Percentiles rank a stretch among this genome's conserved stretches.
phyloP scores from a whole-genome alignment of 2,797 vertebrate species.

The Lophius americanus region DNA sequence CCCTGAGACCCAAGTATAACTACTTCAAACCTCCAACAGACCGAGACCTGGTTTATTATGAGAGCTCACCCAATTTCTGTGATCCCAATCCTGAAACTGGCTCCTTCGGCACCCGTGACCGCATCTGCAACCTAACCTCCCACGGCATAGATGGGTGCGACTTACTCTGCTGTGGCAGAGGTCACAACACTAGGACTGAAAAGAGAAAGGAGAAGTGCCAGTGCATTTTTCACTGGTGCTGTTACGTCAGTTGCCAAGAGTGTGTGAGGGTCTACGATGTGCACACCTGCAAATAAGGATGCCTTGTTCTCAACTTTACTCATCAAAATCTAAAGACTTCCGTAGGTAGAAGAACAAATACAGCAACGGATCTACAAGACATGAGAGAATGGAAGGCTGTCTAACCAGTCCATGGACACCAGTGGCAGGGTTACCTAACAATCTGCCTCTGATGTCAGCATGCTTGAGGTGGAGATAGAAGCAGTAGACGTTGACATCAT shows the following conservation, averaged over 20 bases:
- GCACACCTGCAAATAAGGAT: conserved; percentile 94
- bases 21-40: conserved; percentile 97
- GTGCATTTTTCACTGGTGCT: conserved; percentile 99
- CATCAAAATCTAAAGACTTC: conserved; percentile 50
- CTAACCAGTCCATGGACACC: conserved; percentile 34
- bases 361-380: conserved; percentile 36
- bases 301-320: conserved; percentile 7
- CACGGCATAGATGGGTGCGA: conserved; percentile 98
- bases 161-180: conserved; percentile 94
- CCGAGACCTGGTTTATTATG: conserved; percentile 95
- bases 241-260: conserved; percentile 98
- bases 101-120: conserved; percentile 94
- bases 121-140: conserved; percentile 94
- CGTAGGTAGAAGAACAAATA: conserved; percentile 31
- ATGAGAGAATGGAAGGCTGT: conserved; percentile 41
- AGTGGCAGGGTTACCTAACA: conserved; percentile 19
- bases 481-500: conserved; percentile 33
- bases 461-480: conserved; percentile 5
- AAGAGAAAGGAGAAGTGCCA: conserved; percentile 95
- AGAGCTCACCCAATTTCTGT: conserved; percentile 96
- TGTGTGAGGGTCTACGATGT: conserved; percentile 93
- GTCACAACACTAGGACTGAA: conserved; percentile 97
- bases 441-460: conserved; percentile 33
- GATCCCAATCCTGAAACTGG: conserved; percentile 95
- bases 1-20: conserved; percentile 92